Evolutionary conservation across 2,888 invertebrate species (phyloP).

Genomic region (Platerodrilus igneus): DNA sequence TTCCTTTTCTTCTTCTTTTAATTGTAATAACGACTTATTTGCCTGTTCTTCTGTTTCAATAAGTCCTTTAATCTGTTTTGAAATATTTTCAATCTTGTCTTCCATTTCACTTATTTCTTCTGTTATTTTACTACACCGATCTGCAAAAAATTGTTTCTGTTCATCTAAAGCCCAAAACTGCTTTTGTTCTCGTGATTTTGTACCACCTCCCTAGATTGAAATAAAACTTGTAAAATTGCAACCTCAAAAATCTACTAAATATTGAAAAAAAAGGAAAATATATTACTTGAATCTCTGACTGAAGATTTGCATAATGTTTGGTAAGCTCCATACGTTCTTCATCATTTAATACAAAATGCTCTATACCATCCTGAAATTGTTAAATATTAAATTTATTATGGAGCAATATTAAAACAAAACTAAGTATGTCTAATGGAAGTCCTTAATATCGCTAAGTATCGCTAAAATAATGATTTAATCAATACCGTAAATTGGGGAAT

Average conservation of each 20-base stretch:
- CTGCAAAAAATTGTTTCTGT: conserved; percentile 37
- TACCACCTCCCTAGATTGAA: conserved; percentile 37
- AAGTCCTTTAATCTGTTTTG: conserved; percentile 30
- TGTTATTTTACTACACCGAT: conserved; percentile 49
- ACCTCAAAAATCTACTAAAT: background rate
- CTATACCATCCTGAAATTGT: conserved; percentile 36
- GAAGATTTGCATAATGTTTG: conserved; percentile 71
- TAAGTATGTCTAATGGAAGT: no score
- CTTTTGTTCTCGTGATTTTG: conserved; percentile 39
- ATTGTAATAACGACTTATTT: conserved; percentile 48
- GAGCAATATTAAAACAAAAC: no score
- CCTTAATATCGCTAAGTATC: no score
- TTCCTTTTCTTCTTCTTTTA: conserved; percentile 48
- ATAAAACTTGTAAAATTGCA: conserved; percentile 5
- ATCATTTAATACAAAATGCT: conserved; percentile 49
- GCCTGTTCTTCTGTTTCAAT: conserved; percentile 41
- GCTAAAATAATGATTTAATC: no score
- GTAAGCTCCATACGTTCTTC: conserved; percentile 61
- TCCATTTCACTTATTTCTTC: conserved; percentile 47
- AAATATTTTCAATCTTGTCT: conserved; percentile 43
- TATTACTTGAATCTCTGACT: conserved; percentile 65
- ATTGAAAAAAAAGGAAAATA: conserved; percentile 5
- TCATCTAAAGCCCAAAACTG: conserved; percentile 36
- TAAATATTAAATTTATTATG: no score
- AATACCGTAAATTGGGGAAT: no score